phyloP scores from a whole-genome alignment of 1,140 invertebrate species.

The Pteromalus puparum region DNA sequence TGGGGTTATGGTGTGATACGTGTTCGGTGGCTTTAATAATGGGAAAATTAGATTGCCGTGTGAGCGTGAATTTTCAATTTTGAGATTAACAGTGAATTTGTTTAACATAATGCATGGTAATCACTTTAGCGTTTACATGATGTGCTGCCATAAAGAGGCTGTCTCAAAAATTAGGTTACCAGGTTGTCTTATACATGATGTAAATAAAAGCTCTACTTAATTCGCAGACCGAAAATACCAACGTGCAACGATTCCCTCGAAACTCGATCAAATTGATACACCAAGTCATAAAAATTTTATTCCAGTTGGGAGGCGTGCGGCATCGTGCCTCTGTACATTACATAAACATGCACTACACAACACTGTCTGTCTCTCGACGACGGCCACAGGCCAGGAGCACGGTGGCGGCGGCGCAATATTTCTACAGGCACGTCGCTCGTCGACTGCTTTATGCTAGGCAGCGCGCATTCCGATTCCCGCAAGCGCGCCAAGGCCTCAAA shows the following conservation, averaged over 20 bases:
- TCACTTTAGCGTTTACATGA: no score
- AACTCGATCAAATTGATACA: conserved; percentile 23
- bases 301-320: not conserved
- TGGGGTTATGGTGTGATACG: not conserved
- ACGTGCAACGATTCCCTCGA: conserved; percentile 9
- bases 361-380: not conserved
- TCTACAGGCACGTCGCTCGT: not conserved
- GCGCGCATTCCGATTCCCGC: conserved; percentile 33
- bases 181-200: no score
- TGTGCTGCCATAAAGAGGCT: no score
- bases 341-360: not conserved
- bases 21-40: not conserved
- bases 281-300: conserved; percentile 18
- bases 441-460: conserved; percentile 1
- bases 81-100: not conserved
- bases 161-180: no score
- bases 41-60: not conserved
- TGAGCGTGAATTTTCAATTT: not conserved
- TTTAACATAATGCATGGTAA: no score
- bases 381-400: not conserved
- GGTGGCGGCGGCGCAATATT: not conserved
- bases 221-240: no score
- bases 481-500: conserved; percentile 58
- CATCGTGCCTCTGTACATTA: not conserved
- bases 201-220: no score